Base-by-base conservation (phyloP, 1,140 invertebrate species). In the Drosophila ironensis region DNA sequence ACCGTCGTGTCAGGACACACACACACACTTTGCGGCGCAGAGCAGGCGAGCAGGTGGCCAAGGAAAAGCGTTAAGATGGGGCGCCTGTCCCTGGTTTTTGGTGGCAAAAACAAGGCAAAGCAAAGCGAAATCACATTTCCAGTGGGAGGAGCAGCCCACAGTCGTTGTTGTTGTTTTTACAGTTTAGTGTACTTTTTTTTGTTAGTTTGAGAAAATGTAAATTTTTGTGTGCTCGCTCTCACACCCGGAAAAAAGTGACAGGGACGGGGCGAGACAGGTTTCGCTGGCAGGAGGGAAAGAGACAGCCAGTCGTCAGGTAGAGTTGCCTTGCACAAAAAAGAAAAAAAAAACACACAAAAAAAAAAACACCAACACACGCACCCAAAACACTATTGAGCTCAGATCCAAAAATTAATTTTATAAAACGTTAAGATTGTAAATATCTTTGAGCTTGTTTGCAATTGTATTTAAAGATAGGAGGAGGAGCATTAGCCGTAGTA, bases 361-460 rank as follows among this genome's bases (percentile, higher is more conserved):
- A 37, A 25, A 19, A 64, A 37, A 30, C 30, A 42, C 25, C 40
- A 37, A 67, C 42, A 47, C 27, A 37, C 35, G 48, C 24, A 57
- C 30, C 11, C 12, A 12, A 17, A n/a, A 33, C 14, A 37, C 33
- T 50, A 46, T 71, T 78, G 74, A 71, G 78, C 80, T 84, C 78
- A 52, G 69, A 71, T 86, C 78, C 78, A 84, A 84, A 84, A 86
- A 84, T 86, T 84, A 86, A 71, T 74, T 78, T 71, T 72, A 86
- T 72, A 53, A 59, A 72, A 69, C 30, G 50, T 60, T 40, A 57
- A 56, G 69, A 82, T 73, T 82, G 73, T 77, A 72, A 72, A 40
- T 61, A 42, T 59, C 41, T 46, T 71, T 33, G 56, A 60, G 56
- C 56, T 30, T 37, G 47, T 70, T 61, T 69, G 53, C 42, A 61